Percentiles rank a stretch among this genome's conserved stretches.
These are phyloP conservation scores for Neosalanx taihuensis DNA, from an alignment of 2,797 vertebrate species.

Conservation along the genomic window DNA sequence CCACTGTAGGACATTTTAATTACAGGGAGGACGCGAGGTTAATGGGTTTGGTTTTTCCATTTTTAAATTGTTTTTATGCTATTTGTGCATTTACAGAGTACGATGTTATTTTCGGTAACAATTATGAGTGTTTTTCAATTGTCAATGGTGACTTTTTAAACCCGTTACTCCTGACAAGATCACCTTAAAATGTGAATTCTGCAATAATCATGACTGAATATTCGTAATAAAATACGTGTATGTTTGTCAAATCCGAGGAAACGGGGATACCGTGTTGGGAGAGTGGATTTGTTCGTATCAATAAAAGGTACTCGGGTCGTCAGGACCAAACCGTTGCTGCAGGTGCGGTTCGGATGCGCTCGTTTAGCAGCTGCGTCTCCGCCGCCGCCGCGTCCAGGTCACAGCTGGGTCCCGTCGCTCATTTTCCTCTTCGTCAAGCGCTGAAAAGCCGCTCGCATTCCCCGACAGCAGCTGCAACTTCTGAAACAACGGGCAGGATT, in stretches of 20 bases:
- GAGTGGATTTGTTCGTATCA: not conserved
- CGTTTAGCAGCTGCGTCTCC: slow-evolving; percentile 8
- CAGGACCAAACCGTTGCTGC: not conserved
- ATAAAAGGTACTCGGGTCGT: not conserved
- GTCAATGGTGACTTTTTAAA: slow-evolving; percentile 4
- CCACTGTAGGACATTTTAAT: slow-evolving; percentile 50
- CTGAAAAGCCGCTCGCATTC: slow-evolving; percentile 2
- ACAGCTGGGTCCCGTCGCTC: not conserved
- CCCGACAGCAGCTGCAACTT: slow-evolving; percentile 38
- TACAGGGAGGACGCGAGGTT: slow-evolving; percentile 48
- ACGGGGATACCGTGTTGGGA: not conserved
- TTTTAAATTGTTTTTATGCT: slow-evolving; percentile 37
- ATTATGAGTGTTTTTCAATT: slow-evolving; percentile 18
- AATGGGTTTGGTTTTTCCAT: slow-evolving; percentile 36
- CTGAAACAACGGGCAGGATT: no score
- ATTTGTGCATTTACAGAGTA: slow-evolving; percentile 21
- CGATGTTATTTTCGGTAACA: slow-evolving; percentile 19
- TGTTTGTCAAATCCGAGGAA: not conserved
- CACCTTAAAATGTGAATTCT: not conserved
- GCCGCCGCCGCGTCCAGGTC: not conserved
- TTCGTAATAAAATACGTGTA: not conserved
- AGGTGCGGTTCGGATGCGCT: not conserved
- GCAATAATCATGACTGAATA: not conserved
- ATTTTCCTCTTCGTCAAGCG: not conserved
- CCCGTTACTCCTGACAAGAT: not conserved